Evolutionary conservation across 2,113 vertebrate genomes (phyloP).

Genomic region (Neodon shergylaensis): DNA sequence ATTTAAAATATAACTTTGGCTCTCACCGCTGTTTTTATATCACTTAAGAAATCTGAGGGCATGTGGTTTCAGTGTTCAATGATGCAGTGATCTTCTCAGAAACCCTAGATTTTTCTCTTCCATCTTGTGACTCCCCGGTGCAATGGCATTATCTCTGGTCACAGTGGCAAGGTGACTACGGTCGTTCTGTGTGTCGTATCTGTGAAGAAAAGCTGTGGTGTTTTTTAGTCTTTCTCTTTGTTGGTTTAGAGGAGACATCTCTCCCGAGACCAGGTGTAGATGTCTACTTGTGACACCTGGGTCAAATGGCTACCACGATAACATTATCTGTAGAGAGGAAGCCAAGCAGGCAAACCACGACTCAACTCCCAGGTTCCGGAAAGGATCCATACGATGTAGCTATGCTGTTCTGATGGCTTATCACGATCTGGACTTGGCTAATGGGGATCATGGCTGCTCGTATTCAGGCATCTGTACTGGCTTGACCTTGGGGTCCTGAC

Average conservation of each 20-base stretch:
- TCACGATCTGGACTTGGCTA: background rate
- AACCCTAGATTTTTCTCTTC: background rate
- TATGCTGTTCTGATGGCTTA: background rate
- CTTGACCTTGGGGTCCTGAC: too few species aligned
- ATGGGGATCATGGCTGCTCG: background rate
- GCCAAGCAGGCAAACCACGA: background rate
- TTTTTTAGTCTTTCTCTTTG: background rate
- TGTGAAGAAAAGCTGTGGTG: background rate
- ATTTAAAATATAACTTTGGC: background rate
- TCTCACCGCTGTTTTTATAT: background rate
- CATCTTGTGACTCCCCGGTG: background rate
- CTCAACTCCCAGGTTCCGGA: background rate
- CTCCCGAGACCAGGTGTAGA: background rate
- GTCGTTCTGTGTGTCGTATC: background rate
- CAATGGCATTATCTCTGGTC: background rate
- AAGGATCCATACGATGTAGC: background rate
- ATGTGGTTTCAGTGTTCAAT: background rate
- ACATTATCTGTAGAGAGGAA: background rate
- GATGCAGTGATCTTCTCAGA: background rate
- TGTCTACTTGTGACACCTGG: background rate
- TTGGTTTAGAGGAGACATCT: background rate
- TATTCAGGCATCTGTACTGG: too few species aligned
- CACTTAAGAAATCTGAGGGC: background rate
- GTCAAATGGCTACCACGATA: background rate
- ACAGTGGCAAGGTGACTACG: background rate